phyloP scores from a whole-genome alignment of 1,140 invertebrate genomes.

The Polypedilum vanderplanki region DNA sequence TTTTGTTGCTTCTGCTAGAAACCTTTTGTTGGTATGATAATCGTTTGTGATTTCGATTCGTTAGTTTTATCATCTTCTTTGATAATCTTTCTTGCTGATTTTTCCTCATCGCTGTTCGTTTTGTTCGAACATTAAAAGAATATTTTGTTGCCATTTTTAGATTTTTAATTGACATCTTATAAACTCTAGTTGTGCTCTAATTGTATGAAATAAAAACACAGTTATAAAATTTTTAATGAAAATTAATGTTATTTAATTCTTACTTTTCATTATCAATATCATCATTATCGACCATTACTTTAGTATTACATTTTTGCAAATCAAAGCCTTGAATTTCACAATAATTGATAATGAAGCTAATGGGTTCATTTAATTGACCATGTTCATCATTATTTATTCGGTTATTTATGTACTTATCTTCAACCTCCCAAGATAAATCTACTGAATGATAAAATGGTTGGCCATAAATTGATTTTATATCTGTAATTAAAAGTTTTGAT shows the following conservation, averaged over 20 bases:
- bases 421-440: slow-evolving; percentile 57
- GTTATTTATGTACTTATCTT: slow-evolving; percentile 33
- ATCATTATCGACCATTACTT: slow-evolving; percentile 46
- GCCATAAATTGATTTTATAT: slow-evolving; percentile 57
- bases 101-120: slow-evolving; percentile 36
- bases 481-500: slow-evolving; percentile 42
- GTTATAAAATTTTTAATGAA: too few relatives aligned
- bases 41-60: slow-evolving; percentile 46
- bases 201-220: not conserved
- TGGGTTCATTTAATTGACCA: slow-evolving; percentile 34
- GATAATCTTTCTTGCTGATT: slow-evolving; percentile 35
- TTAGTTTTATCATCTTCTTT: slow-evolving; percentile 40
- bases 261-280: slow-evolving; percentile 31
- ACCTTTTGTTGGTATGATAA: slow-evolving; percentile 67
- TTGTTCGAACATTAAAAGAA: slow-evolving; percentile 61
- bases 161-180: slow-evolving; percentile 52
- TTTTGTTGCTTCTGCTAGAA: slow-evolving; percentile 67
- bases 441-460: slow-evolving; percentile 66
- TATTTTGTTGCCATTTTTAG: slow-evolving; percentile 71
- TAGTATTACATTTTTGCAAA: slow-evolving; percentile 58
- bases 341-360: slow-evolving; percentile 58
- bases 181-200: slow-evolving; percentile 38
- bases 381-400: slow-evolving; percentile 27
- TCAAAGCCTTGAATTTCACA: slow-evolving; percentile 65
- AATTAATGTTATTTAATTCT: not conserved